Conservation (phyloP, 2,888 invertebrate genomes). For the Parnassius glacialis region DNA sequence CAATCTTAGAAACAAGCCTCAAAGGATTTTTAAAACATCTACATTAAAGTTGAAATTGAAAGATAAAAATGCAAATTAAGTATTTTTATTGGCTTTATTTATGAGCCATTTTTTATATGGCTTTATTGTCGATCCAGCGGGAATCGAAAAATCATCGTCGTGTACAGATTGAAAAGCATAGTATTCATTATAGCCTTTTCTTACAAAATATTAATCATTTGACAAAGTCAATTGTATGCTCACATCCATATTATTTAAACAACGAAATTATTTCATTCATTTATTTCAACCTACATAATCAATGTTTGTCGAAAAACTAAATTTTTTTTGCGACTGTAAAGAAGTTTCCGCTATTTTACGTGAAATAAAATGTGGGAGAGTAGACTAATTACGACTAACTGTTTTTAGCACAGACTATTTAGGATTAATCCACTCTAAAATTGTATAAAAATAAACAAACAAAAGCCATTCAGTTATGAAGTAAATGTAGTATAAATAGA, state of each 20-base stretch:
- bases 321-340: conserved; percentile 1
- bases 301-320: neutral
- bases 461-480: no score
- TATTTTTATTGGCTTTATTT: no score
- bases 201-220: conserved; percentile 1
- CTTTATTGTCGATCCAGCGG: conserved; percentile 15
- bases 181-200: neutral
- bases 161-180: conserved; percentile 3
- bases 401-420: conserved; percentile 14
- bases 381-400: conserved; percentile 13
- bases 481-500: no score
- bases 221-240: neutral
- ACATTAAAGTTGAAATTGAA: no score
- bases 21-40: no score
- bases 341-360: conserved; percentile 6
- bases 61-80: no score
- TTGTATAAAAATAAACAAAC: neutral
- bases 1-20: no score
- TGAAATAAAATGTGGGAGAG: conserved; percentile 4
- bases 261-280: conserved; percentile 1
- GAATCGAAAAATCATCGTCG: conserved; percentile 9
- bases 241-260: neutral
- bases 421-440: conserved; percentile 1
- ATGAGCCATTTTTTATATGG: conserved; percentile 14
- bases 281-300: neutral